Conservation (phyloP, 2,113 vertebrate genomes). For the Elaphurus davidianus region DNA sequence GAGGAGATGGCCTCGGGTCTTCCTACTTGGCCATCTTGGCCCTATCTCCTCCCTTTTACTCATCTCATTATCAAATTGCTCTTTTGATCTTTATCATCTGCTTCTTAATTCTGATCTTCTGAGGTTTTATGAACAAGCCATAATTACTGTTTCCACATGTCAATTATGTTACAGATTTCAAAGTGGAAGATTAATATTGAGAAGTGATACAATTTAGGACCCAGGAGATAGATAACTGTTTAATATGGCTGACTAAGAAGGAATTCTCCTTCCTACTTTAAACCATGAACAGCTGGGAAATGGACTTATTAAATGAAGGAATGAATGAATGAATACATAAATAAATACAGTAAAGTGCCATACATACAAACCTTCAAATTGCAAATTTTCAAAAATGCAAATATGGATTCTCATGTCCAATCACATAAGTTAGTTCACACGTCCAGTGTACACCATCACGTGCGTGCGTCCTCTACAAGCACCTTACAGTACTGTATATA, state of each 20-base stretch:
- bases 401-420: neutral
- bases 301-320: neutral
- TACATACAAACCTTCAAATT: neutral
- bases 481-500: neutral
- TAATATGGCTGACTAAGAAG: neutral
- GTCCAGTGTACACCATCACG: neutral
- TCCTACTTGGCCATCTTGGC: neutral
- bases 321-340: neutral
- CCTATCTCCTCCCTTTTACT: neutral
- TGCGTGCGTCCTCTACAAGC: fast-evolving
- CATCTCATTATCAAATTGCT: neutral
- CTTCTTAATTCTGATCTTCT: slow-evolving; percentile 1
- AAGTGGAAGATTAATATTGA: slow-evolving; percentile 37
- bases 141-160: slow-evolving; percentile 23
- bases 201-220: neutral
- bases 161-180: slow-evolving; percentile 53
- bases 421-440: neutral
- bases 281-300: neutral
- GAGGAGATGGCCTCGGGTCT: neutral
- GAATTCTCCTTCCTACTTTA: neutral
- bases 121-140: slow-evolving; percentile 3
- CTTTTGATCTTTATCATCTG: neutral
- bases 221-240: neutral
- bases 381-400: neutral
- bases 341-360: neutral